A percentile compares a stretch with the other conserved stretches of the same genome.
phyloP scores from a whole-genome alignment of 2,888 invertebrate genomes.

The Catocala sponsa region DNA sequence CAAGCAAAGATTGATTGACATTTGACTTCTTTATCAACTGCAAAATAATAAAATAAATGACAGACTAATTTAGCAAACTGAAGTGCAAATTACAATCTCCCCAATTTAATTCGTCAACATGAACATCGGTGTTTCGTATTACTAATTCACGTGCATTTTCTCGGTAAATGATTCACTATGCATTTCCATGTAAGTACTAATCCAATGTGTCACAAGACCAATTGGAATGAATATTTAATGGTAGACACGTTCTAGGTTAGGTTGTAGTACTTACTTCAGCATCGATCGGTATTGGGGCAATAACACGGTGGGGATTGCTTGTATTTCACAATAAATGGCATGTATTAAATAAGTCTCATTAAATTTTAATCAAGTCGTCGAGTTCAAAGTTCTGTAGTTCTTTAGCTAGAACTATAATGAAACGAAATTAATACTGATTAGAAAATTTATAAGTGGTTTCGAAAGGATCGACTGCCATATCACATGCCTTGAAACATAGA shows the following conservation, averaged over 20 bases:
- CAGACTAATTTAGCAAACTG: background rate
- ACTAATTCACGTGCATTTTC: constrained; percentile 45
- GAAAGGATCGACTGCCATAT: too few relatives aligned
- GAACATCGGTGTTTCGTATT: constrained; percentile 24
- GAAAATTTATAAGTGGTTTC: too few relatives aligned
- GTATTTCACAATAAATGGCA: background rate
- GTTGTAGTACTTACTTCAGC: constrained; percentile 14
- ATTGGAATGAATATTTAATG: constrained; percentile 47
- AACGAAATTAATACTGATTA: too few relatives aligned
- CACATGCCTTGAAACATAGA: too few relatives aligned
- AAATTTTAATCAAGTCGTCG: too few relatives aligned
- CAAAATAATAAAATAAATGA: too few relatives aligned
- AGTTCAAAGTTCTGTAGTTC: too few relatives aligned
- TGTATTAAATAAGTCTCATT: too few relatives aligned
- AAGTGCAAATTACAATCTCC: background rate
- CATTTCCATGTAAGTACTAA: constrained; percentile 49
- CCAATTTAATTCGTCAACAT: constrained; percentile 8
- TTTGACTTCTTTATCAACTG: too few relatives aligned
- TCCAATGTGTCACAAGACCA: constrained; percentile 43
- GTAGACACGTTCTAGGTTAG: constrained; percentile 31
- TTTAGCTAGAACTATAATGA: too few relatives aligned
- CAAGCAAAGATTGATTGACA: too few relatives aligned
- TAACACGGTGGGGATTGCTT: constrained; percentile 10
- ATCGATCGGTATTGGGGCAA: constrained; percentile 24
- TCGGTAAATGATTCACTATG: constrained; percentile 58